Conservation (phyloP, 1,140 invertebrate species). For the Carposina sasakii region DNA sequence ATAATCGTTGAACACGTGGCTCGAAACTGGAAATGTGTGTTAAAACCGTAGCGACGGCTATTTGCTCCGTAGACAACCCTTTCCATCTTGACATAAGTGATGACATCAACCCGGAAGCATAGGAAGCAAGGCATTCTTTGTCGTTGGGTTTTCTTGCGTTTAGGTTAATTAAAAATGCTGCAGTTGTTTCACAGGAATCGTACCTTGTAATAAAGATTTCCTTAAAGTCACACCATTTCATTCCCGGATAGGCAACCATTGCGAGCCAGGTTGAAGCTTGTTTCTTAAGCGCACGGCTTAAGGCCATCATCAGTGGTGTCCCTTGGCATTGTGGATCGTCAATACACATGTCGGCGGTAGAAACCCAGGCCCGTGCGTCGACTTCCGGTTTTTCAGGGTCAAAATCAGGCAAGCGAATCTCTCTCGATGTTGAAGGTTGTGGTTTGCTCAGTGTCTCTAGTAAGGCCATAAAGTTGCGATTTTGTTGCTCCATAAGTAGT, state of each 20-base stretch:
- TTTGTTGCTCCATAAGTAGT: background rate
- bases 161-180: background rate
- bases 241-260: background rate
- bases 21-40: constrained; percentile 1
- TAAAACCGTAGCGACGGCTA: background rate
- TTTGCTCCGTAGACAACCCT: background rate
- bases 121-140: background rate
- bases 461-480: background rate
- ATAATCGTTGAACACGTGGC: background rate
- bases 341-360: background rate
- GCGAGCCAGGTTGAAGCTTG: constrained; percentile 1
- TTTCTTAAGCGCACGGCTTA: constrained; percentile 3
- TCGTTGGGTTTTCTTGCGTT: background rate
- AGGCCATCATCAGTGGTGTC: background rate
- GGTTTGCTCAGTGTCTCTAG: background rate
- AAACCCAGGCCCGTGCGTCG: background rate
- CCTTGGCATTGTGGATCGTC: background rate
- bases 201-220: background rate
- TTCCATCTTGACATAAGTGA: constrained; percentile 1
- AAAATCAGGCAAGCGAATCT: background rate
- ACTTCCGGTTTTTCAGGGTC: background rate
- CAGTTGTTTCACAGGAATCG: background rate
- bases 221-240: constrained; percentile 1
- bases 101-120: background rate
- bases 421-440: background rate